These are phyloP conservation scores for Odontothrips loti DNA, from an alignment of 2,888 invertebrate genomes.

Conservation along the genomic window DNA sequence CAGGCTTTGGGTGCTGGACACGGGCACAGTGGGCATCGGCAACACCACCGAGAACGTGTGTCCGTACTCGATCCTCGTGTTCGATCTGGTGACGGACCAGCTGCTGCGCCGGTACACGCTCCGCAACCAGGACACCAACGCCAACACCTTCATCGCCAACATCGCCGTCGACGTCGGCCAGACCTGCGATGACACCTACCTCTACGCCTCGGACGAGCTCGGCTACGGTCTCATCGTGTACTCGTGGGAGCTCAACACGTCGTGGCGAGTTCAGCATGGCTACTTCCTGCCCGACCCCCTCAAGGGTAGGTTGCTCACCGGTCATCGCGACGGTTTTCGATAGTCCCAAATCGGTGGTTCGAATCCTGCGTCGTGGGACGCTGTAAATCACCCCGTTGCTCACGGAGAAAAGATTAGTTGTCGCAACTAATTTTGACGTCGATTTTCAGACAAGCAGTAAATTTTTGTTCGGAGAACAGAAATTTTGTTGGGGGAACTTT, in stretches of 20 bases:
- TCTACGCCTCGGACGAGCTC: slow-evolving; percentile 76
- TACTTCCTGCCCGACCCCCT: slow-evolving; percentile 79
- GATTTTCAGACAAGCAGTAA: too few species aligned
- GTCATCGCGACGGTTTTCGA: neutral
- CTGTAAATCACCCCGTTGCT: too few species aligned
- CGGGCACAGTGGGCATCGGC: slow-evolving; percentile 76
- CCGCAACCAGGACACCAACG: slow-evolving; percentile 63
- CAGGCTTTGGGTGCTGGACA: slow-evolving; percentile 77
- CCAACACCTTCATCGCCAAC: slow-evolving; percentile 79
- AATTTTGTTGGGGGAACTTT: too few species aligned
- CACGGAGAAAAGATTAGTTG: too few species aligned
- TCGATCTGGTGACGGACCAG: slow-evolving; percentile 68
- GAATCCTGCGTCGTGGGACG: too few species aligned
- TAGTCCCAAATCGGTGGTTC: too few species aligned
- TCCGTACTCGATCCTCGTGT: slow-evolving; percentile 73
- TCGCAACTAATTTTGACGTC: too few species aligned
- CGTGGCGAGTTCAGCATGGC: slow-evolving; percentile 74
- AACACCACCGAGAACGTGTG: slow-evolving; percentile 71
- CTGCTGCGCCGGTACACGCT: slow-evolving; percentile 53
- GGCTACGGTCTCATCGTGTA: slow-evolving; percentile 77
- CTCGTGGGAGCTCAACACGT: slow-evolving; percentile 69
- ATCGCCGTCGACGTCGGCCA: slow-evolving; percentile 74
- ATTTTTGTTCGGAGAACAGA: too few species aligned
- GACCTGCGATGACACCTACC: slow-evolving; percentile 69
- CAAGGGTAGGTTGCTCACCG: slow-evolving; percentile 41